These are phyloP conservation scores for Prinia subflava DNA, from an alignment of 2,113 vertebrate genomes.

Conservation along the genomic window DNA sequence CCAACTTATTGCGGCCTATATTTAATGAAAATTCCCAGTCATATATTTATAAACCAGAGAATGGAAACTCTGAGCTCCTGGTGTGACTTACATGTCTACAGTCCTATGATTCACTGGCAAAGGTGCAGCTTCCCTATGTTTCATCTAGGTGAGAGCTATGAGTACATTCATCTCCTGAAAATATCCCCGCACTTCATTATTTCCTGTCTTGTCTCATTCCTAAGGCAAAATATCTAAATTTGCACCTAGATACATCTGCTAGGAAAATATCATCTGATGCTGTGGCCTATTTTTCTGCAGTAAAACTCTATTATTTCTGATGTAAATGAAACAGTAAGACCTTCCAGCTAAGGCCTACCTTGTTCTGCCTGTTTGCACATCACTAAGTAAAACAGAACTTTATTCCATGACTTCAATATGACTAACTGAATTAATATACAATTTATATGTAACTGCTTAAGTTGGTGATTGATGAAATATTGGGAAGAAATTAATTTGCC, in stretches of 20 bases:
- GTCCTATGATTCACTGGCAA: neutral
- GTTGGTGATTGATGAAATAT: neutral
- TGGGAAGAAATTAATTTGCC: neutral
- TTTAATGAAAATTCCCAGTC: neutral
- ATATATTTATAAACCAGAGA: neutral
- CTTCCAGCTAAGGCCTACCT: neutral
- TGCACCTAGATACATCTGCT: neutral
- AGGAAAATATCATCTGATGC: neutral
- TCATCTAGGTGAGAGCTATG: neutral
- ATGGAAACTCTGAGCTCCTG: neutral
- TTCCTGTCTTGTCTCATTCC: neutral
- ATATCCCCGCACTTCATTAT: neutral
- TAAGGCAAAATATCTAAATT: neutral
- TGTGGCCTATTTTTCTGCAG: neutral
- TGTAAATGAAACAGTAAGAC: neutral
- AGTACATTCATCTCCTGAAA: neutral
- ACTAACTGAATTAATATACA: neutral
- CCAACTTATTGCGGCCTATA: rapidly evolving
- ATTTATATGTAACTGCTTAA: neutral
- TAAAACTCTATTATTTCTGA: neutral
- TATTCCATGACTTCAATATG: neutral
- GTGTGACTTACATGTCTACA: neutral
- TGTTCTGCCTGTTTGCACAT: neutral
- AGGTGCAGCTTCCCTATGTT: neutral
- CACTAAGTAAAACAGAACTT: neutral